These are phyloP conservation scores for Cricetomys ansorgei DNA, from an alignment of 2,113 vertebrate species.

Conservation along the genomic window DNA sequence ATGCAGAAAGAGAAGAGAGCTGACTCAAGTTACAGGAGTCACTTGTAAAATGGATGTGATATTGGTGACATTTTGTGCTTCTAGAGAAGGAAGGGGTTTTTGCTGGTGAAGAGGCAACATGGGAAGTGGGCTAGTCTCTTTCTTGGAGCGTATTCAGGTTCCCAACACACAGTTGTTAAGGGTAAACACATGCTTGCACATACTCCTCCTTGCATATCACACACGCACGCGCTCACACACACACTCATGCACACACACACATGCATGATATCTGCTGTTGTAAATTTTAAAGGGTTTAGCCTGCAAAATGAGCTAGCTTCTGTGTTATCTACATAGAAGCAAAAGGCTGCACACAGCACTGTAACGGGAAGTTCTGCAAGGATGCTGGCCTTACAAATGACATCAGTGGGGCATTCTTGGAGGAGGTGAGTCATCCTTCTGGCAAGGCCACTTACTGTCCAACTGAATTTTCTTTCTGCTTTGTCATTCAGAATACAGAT, in stretches of 20 bases:
- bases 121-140: neutral
- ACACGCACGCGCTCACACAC: neutral
- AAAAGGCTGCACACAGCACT: neutral
- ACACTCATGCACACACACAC: neutral
- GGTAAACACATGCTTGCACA: neutral
- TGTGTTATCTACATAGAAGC: neutral
- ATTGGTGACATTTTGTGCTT: neutral
- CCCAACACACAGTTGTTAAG: neutral
- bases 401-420: neutral
- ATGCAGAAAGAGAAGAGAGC: neutral
- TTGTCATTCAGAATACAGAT: slow-evolving; percentile 34
- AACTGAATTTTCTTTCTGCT: neutral
- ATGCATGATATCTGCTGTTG: neutral
- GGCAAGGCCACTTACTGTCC: neutral
- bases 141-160: neutral
- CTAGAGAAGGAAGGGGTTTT: neutral
- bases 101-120: neutral
- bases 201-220: neutral
- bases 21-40: neutral
- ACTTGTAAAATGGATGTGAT: neutral
- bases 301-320: neutral
- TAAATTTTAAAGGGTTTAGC: neutral
- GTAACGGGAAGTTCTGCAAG: neutral
- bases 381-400: neutral
- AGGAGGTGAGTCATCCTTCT: slow-evolving; percentile 12